Conservation (phyloP, 2,113 vertebrate species). For the Periophthalmus modestus region DNA sequence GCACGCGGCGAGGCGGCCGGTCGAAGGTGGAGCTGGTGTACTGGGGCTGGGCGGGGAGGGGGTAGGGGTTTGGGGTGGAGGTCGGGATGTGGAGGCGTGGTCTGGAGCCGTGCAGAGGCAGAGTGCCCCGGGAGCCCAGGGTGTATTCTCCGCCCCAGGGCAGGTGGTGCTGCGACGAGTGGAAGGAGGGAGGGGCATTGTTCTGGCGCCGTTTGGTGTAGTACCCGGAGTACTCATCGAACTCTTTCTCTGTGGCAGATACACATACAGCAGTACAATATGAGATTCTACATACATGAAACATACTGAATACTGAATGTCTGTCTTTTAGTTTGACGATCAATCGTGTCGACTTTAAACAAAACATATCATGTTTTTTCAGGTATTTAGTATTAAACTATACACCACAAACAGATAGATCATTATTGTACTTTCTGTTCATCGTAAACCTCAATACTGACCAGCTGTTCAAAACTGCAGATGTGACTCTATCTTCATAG, state of each 20-base stretch:
- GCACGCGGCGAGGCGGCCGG: constrained; percentile 75
- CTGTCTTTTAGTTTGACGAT: no score
- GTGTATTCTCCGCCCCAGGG: constrained; percentile 75
- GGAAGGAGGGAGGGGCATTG: constrained; percentile 76
- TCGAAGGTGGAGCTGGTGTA: constrained; percentile 66
- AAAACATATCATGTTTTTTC: no score
- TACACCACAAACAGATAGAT: no score
- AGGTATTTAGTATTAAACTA: no score
- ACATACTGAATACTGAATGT: no score
- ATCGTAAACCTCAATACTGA: no score
- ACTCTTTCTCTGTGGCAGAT: constrained; percentile 80
- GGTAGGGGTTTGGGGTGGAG: constrained; percentile 80
- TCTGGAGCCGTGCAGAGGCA: constrained; percentile 82
- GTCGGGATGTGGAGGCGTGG: constrained; percentile 72
- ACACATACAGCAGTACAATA: no score
- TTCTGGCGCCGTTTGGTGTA: constrained; percentile 80
- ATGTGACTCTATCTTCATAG: no score
- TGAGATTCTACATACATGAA: no score
- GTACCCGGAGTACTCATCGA: constrained; percentile 87
- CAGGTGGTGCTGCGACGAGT: constrained; percentile 81
- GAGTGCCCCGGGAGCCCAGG: constrained; percentile 78
- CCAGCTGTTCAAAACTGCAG: no score
- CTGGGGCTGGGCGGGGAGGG: constrained; percentile 66
- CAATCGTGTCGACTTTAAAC: no score
- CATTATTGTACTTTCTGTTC: no score